Percentiles rank a stretch among this genome's conserved stretches.
Evolutionary conservation across 2,888 invertebrate genomes (phyloP).

Genomic region (Druceiella hillmani): DNA sequence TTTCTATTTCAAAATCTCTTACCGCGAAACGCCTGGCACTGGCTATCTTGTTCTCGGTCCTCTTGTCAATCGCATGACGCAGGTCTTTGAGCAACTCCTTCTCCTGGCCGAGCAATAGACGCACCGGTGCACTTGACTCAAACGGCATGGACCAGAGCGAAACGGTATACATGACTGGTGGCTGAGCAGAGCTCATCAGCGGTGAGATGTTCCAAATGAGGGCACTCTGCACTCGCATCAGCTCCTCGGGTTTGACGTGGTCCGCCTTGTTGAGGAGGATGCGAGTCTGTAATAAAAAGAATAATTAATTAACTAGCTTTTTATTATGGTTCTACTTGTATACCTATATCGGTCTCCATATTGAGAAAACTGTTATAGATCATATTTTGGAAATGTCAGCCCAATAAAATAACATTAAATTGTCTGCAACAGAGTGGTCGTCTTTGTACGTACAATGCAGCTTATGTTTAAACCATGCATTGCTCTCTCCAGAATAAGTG

Average conservation of each 20-base stretch:
- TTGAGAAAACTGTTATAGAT: too few species aligned
- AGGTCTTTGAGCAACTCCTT: conserved; percentile 81
- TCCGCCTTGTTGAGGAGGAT: conserved; percentile 94
- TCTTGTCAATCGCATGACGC: conserved; percentile 76
- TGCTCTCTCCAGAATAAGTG: too few species aligned
- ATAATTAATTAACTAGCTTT: too few species aligned
- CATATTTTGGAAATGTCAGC: too few species aligned
- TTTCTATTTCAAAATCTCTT: too few species aligned
- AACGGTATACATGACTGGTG: conserved; percentile 87
- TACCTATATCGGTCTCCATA: too few species aligned
- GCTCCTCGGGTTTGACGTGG: conserved; percentile 84
- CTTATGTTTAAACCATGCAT: too few species aligned
- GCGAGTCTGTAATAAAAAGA: conserved; percentile 59
- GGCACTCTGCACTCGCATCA: conserved; percentile 90
- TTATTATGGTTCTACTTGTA: too few species aligned
- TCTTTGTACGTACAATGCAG: too few species aligned
- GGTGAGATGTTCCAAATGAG: conserved; percentile 97
- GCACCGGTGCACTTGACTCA: conserved; percentile 73
- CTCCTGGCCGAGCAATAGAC: conserved; percentile 84
- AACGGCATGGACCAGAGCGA: conserved; percentile 85
- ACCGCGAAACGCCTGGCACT: conserved; percentile 94
- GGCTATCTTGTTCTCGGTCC: conserved; percentile 91
- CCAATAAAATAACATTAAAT: too few species aligned
- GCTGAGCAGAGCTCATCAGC: conserved; percentile 89
- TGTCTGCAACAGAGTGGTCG: too few species aligned